Evolutionary conservation across 2,113 vertebrate species (phyloP), one percentile per base, ranked within the genome.

Genomic region (Cygnus atratus): DNA sequence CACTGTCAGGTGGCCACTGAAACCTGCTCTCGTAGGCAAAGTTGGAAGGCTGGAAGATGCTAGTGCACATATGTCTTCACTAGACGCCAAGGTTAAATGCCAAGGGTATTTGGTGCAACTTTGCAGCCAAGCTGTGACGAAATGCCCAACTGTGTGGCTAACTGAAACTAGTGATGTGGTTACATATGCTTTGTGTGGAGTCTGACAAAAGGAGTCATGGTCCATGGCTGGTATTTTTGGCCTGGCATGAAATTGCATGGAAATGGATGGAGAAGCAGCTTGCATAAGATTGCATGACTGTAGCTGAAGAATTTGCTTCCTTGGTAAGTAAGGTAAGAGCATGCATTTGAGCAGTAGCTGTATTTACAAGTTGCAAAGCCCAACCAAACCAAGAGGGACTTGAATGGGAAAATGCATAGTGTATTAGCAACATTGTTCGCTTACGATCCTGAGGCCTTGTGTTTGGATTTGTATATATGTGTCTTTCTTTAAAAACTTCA

Each of bases 11-110:
- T 95, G 59, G 93, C 94, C 76, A 54, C 67, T 57, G 74, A 82
- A 92, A 86, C 75, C 76, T 95, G 46, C 65, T 87, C 54, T 97
- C 87, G 26, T 63, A 94, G 73, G 77, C 62, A 68, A 46, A 94
- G 81, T 4, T 65, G 75, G 37, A 95, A 85, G 54, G 82, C 93
- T 96, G 97, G 73, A 92, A 43, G 77, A 97, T 95, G 59, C 31
- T 37, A 50, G 80, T 76, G 37, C 68, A 58, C 8, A 12, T 65
- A 61, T 88, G 81, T 90, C 58, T 76, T 94, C 62, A 91, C 5
- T 14, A 76, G 72, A 59, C 92, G 66, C 88, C 77, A 90, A 95
- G 76, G 95, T 96, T 91, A 92, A 97, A 93, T 97, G 90, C 89
- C 93, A 97, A 58, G 61, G 86, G 87, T 95, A 48, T 74, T 74